phyloP scores from a whole-genome alignment of 2,113 vertebrate species.

The Oncorhynchus clarkii region DNA sequence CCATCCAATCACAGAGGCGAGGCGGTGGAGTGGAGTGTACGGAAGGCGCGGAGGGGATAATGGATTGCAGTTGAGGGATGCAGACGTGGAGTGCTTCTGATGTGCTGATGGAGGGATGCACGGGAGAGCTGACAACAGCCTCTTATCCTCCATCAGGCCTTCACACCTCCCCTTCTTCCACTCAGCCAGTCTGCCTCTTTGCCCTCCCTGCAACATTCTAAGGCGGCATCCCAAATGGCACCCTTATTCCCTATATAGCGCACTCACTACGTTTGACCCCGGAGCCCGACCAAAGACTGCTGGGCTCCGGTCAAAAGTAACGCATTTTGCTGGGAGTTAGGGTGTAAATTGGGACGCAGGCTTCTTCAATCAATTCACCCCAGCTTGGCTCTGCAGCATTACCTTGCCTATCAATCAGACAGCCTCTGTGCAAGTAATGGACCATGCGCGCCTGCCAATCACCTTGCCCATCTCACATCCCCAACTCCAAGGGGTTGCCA shows the following conservation, averaged over 20 bases:
- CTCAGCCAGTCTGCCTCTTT: too few species aligned
- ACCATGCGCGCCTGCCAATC: not conserved
- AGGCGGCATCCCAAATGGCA: too few species aligned
- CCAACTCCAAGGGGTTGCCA: not conserved
- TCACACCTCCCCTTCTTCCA: not conserved
- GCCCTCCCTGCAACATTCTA: too few species aligned
- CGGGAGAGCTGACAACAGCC: not conserved
- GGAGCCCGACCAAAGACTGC: too few species aligned
- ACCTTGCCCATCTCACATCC: not conserved
- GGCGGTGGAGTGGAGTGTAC: not conserved
- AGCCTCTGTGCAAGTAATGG: not conserved
- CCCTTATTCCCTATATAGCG: too few species aligned
- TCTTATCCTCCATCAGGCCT: not conserved
- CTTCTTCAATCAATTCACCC: not conserved
- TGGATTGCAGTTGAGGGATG: not conserved
- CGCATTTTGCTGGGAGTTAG: too few species aligned
- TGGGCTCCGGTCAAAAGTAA: too few species aligned
- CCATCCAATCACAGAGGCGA: not conserved
- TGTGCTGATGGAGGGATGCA: not conserved
- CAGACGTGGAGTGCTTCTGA: not conserved
- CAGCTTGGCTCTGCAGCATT: not conserved
- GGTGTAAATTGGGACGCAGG: too few species aligned
- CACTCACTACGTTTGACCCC: too few species aligned
- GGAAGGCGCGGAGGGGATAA: not conserved
- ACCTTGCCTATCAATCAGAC: constrained; percentile 2